Evolutionary conservation across 2,797 vertebrate species (phyloP).

Genomic region (Naso thynnoides): DNA sequence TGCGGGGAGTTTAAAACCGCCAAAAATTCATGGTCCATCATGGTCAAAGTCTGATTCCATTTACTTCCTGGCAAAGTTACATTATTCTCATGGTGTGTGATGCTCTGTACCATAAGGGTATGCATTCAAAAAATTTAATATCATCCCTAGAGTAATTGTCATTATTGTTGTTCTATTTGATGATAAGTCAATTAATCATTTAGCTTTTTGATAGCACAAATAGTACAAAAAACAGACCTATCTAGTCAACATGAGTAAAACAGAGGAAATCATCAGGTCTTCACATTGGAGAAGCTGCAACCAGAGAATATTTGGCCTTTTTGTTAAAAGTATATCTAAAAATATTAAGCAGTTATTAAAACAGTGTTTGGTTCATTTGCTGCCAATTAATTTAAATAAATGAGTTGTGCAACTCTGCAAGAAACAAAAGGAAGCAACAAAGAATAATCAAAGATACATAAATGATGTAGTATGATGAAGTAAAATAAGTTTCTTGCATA

Average conservation of each 20-base stretch:
- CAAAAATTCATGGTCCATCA: constrained; percentile 29
- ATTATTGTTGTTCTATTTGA: background rate
- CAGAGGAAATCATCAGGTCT: background rate
- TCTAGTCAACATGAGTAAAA: background rate
- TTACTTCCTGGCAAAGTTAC: constrained; percentile 16
- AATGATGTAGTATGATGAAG: background rate
- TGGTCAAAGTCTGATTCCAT: constrained; percentile 1
- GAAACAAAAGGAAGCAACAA: background rate
- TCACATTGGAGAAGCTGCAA: background rate
- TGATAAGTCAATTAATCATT: background rate
- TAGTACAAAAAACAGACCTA: background rate
- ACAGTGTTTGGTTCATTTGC: too few species aligned
- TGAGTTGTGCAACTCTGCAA: background rate
- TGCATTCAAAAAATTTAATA: background rate
- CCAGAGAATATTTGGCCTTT: background rate
- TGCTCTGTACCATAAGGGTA: background rate
- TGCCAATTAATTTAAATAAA: too few species aligned
- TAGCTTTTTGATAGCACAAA: background rate
- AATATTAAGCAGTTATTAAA: background rate
- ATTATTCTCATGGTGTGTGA: background rate
- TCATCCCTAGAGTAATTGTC: background rate
- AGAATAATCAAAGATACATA: background rate
- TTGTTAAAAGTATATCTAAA: background rate
- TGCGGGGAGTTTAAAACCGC: constrained; percentile 12
- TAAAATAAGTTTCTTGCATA: background rate